These are phyloP conservation scores for Disparrhopalites patrizii DNA, from an alignment of 2,888 invertebrate genomes.

Conservation along the genomic window DNA sequence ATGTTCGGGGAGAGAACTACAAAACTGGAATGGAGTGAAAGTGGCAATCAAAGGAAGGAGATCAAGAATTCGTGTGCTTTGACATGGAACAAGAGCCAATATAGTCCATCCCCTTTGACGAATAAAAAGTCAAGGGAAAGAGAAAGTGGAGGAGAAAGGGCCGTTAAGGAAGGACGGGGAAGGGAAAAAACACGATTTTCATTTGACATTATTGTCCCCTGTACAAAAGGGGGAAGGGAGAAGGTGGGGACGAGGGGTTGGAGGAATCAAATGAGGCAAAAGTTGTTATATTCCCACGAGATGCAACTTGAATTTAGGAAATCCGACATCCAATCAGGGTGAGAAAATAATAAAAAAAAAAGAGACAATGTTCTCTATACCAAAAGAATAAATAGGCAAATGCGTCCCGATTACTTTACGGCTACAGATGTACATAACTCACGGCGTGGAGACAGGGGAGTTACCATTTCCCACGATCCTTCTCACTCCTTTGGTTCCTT, in stretches of 20 bases:
- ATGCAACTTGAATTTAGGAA: conserved; percentile 21
- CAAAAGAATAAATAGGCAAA: conserved; percentile 21
- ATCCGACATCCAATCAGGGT: conserved; percentile 23
- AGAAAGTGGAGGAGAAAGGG: not conserved
- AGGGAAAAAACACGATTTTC: not conserved
- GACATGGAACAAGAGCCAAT: too few relatives aligned
- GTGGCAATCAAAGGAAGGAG: conserved; percentile 18
- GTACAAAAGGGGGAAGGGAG: not conserved
- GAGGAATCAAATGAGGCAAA: conserved; percentile 1
- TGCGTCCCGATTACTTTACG: conserved; percentile 24
- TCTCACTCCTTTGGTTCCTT: not conserved
- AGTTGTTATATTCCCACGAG: conserved; percentile 14
- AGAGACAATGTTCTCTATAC: conserved; percentile 5
- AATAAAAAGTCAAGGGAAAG: not conserved
- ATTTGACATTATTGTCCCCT: not conserved
- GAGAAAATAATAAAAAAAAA: conserved; percentile 27
- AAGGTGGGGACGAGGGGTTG: not conserved
- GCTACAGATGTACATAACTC: conserved; percentile 25
- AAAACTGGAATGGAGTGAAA: not conserved
- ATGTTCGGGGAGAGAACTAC: not conserved
- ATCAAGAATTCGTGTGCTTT: conserved; percentile 25
- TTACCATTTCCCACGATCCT: not conserved
- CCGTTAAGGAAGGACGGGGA: not conserved
- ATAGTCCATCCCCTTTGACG: not conserved
- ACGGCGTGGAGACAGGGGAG: conserved; percentile 14